Percentiles rank a stretch among this genome's conserved stretches.
Conservation (phyloP, 1,140 invertebrate genomes). For the Metopolophium dirhodum region DNA sequence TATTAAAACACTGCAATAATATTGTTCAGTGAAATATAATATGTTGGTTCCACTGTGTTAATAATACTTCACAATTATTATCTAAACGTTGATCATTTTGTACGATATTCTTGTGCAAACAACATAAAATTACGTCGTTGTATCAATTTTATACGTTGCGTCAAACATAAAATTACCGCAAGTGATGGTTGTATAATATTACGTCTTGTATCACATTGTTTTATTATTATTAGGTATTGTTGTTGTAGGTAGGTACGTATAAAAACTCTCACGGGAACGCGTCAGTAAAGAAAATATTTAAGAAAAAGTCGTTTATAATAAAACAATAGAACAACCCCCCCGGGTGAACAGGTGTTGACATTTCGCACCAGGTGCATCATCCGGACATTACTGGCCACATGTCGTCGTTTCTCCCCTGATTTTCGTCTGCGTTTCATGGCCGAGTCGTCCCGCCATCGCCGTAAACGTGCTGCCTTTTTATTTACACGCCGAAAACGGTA, state of each 20-base stretch:
- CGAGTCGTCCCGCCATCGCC: not conserved
- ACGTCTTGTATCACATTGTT: not conserved
- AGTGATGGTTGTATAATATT: not conserved
- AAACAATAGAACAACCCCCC: conserved; percentile 41
- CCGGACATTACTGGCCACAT: conserved; percentile 50
- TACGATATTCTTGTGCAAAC: not conserved
- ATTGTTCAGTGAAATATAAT: not conserved
- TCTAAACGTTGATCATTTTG: not conserved
- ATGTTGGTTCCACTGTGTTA: not conserved
- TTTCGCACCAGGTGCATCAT: conserved; percentile 45
- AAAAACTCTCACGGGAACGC: conserved; percentile 28
- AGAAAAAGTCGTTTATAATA: conserved; percentile 47
- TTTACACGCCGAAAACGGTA: not conserved
- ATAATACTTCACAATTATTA: not conserved
- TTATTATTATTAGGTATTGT: conserved; percentile 13
- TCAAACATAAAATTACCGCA: not conserved
- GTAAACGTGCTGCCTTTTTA: not conserved
- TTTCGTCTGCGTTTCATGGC: conserved; percentile 7
- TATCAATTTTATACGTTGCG: not conserved
- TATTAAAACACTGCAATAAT: not conserved
- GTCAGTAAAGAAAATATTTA: not conserved
- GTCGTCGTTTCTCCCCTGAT: conserved; percentile 22
- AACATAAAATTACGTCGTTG: not conserved
- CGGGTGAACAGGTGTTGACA: conserved; percentile 53
- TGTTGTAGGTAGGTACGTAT: not conserved